Evolutionary conservation across 2,888 invertebrate genomes (phyloP), one percentile per base, ranked within the genome.

Genomic region (Synanthedon myopaeformis): DNA sequence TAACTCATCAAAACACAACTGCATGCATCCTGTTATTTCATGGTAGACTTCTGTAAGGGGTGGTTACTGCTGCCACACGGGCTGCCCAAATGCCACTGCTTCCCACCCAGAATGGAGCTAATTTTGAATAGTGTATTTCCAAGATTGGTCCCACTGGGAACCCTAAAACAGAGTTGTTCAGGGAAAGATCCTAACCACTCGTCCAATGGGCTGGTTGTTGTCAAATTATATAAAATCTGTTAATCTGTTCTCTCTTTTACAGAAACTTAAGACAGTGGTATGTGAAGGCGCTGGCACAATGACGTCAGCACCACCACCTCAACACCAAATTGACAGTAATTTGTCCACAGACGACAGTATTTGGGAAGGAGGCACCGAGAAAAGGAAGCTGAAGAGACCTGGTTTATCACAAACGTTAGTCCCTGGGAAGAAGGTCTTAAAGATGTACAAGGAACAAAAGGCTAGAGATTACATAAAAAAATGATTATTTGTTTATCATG

Each of bases 391-490:
- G 59, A 95, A 93, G 67, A 83, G 95, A 53, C 93, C 94, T 50
- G 97, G 96, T 0, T 80, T 97, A 13, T 90, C 92, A 42, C 91
- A 94, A 69, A 90, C 90, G 4, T 76, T 97, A 53, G 88, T 93
- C 49, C 96, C 96, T 8, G 92, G 95, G 19, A 96, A 96, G 72
- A 95, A 93, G 82, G 94, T 96, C 10, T 90, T 96, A 79, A 94
- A 94, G 81, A 90, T 91, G 82, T 94, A 91, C 74, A 91, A 91
- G 75, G 89, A 90, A 61, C 91, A 91, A 70, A 92, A 91, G 80
- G 71, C 82, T 59, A 89, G 74, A 72, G 75, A 83, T 61, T 56
- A 60, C 56, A 72, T 68, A 64, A 76, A 72, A 64, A 74, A 76
- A 66, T 67, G 65, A 45, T 3, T 13, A 11, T 45, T 45, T 45